These are phyloP conservation scores for Lateolabrax maculatus DNA, from an alignment of 2,797 vertebrate species.

Conservation along the genomic window DNA sequence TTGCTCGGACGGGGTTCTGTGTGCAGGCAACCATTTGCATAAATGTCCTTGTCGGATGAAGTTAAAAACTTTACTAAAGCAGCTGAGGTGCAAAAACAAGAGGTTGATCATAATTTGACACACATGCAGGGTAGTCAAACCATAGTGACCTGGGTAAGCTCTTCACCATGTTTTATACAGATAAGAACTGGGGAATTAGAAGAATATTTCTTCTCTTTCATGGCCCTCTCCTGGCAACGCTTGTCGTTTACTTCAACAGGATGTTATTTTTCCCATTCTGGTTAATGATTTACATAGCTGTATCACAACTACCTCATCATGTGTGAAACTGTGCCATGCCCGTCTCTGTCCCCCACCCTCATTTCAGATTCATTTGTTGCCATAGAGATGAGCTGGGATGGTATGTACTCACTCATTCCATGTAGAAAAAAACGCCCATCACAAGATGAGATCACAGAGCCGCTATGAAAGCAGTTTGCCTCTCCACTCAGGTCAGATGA, in stretches of 20 bases:
- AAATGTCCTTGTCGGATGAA: background rate
- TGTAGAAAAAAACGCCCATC: background rate
- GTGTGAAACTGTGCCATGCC: background rate
- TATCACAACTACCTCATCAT: background rate
- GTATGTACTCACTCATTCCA: background rate
- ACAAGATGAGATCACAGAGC: constrained; percentile 24
- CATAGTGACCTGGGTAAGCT: background rate
- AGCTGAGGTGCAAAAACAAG: background rate
- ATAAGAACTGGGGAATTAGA: background rate
- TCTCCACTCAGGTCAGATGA: constrained; percentile 13
- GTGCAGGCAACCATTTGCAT: background rate
- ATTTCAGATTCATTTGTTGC: constrained; percentile 5
- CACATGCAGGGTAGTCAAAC: background rate
- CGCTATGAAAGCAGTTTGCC: constrained; percentile 10
- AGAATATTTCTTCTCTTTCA: background rate
- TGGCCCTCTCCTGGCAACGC: background rate
- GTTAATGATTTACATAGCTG: background rate
- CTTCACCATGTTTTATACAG: background rate
- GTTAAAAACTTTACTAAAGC: constrained; percentile 5
- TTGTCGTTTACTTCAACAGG: background rate
- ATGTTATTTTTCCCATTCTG: background rate
- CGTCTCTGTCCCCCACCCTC: background rate
- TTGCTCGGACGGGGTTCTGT: background rate
- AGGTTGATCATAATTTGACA: background rate
- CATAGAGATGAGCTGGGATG: constrained; percentile 1